Base-by-base conservation (phyloP, 2,797 vertebrate genomes). In the Apogon talboti region DNA sequence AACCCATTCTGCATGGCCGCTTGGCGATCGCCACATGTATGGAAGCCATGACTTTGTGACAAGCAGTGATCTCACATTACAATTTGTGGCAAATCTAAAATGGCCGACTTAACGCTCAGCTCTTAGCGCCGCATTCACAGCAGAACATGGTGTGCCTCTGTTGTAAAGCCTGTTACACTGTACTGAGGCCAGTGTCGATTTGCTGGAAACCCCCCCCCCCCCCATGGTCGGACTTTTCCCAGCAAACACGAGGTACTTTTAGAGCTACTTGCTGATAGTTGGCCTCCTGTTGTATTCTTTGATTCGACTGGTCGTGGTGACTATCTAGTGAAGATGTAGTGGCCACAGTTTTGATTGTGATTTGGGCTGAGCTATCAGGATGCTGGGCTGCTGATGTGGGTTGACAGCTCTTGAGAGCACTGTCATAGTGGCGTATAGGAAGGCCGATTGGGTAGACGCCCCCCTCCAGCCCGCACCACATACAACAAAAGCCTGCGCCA, bases 321-420 rank as follows among this genome's bases (percentile, higher is more conserved):
- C 11, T 5, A 7, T 41, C n/a, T 0, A 43, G 24, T 1, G 12
- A 54, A 58, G 78, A 73, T 74, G 70, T 56, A 73, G 80, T 43
- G 52, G 64, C 64, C 48, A 12, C 38, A 18, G 69, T 70, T 88
- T 88, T 93, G 93, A 95, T 87, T 84, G 74, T 94, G 93, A 94
- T 94, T 66, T 9, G 55, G 91, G 71, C 46, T 92, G 94, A 94
- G 92, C 78, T 78, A 89, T 94, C 92, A 88, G 86, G 91, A 81
- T 54, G 80, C 78, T 51, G 82, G 83, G 83, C 89, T 86, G 90
- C 89, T 94, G 92, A 95, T 95, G 28, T 13, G 78, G 87, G 83
- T 79, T 94, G 95, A 95, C 95, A 95, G 93, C 87, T 94, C 92
- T 93, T 82, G 90, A 93, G 92, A 90, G 90, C 89, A 87, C 91